These are phyloP conservation scores for Poeciliopsis occidentalis DNA, from an alignment of 2,113 vertebrate genomes.

Conservation along the genomic window DNA sequence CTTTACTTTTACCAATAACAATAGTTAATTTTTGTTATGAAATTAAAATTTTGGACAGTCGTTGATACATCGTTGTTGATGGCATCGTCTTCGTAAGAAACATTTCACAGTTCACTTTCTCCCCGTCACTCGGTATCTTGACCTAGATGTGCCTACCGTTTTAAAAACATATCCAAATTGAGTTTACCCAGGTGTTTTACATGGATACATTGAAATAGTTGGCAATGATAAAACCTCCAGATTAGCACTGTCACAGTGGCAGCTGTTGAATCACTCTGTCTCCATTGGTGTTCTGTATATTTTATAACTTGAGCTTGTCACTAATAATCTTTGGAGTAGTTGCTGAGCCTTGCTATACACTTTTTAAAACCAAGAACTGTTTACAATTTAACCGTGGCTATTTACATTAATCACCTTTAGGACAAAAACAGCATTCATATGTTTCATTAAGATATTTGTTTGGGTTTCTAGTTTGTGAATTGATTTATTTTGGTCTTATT, in stretches of 20 bases:
- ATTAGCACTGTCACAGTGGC: conserved; percentile 46
- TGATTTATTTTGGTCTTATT: conserved; percentile 4
- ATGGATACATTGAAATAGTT: conserved; percentile 36
- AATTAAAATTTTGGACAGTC: neutral
- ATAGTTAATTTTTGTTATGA: neutral
- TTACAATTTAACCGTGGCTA: conserved; percentile 69
- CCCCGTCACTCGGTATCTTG: conserved; percentile 57
- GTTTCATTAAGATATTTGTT: conserved; percentile 23
- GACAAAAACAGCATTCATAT: conserved; percentile 42
- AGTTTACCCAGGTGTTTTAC: conserved; percentile 61
- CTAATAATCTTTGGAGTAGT: conserved; percentile 43
- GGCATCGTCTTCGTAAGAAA: conserved; percentile 7
- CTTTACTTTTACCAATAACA: too few relatives aligned
- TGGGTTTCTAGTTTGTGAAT: neutral
- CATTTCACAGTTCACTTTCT: conserved; percentile 33
- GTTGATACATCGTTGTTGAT: neutral
- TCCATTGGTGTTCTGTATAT: conserved; percentile 41
- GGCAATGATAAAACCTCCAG: conserved; percentile 40
- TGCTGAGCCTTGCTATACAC: conserved; percentile 60
- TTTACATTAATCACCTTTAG: conserved; percentile 45
- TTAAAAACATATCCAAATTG: conserved; percentile 76
- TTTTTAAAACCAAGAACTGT: conserved; percentile 73
- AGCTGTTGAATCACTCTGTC: conserved; percentile 28
- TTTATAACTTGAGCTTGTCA: conserved; percentile 60
- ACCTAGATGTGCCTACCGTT: conserved; percentile 78